Base-by-base conservation (phyloP, 2,888 invertebrate species). In the Siphonodentalium dalli region DNA sequence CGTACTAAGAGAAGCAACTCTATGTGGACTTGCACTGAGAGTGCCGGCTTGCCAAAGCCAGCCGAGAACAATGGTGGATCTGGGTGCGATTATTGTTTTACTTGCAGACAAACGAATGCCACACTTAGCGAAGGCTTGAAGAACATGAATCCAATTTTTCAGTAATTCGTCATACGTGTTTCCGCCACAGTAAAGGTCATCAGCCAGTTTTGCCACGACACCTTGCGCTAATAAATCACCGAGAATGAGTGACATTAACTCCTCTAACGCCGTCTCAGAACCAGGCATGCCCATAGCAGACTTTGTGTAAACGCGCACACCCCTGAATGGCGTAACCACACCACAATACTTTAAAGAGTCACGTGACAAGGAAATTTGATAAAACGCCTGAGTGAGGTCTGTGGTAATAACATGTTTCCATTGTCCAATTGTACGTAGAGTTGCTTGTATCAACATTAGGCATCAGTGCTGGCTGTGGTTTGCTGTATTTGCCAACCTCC, bases 41-140 rank as follows among this genome's bases (percentile, higher is more conserved):
- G 20, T n/a, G 8, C 62, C 62, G 23, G 58, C 35, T 8, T 52
- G 37, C 63, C 62, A 67, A 18, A 56, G 34, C 66, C 64, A 65
- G 18, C 59, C 59, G 15, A 37, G 37, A 20, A 37, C 9, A 13
- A 20, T 37, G 37, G 37, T 37, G n/a, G 37, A 37, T 37, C 15
- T n/a, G n/a, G n/a, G n/a, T n/a, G n/a, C n/a, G n/a, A n/a, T n/a
- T n/a, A n/a, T n/a, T n/a, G n/a, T n/a, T n/a, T n/a, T n/a, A n/a
- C n/a, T n/a, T n/a, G n/a, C n/a, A n/a, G n/a, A n/a, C n/a, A n/a
- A n/a, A n/a, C n/a, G n/a, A n/a, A n/a, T n/a, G n/a, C n/a, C n/a
- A n/a, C n/a, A n/a, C n/a, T n/a, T n/a, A n/a, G n/a, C n/a, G n/a
- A n/a, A n/a, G n/a, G n/a, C n/a, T n/a, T n/a, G n/a, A n/a, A n/a